Conservation (phyloP, 1,140 invertebrate genomes). For the Rhagoletis zephyria region DNA sequence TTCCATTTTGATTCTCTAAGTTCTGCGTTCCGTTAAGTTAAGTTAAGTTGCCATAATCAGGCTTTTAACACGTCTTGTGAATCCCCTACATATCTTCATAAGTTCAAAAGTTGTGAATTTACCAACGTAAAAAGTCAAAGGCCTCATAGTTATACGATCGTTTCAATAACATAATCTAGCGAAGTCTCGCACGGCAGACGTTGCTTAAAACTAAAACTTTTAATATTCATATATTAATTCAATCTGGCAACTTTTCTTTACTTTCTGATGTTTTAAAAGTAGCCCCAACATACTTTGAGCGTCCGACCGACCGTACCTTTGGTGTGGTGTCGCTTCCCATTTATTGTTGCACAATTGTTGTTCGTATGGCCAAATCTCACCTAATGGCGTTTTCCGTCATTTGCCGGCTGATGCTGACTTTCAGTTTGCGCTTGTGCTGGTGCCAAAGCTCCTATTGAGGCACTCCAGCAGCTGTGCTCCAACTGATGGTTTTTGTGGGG, state of each 20-base stretch:
- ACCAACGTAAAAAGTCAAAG: too few species aligned
- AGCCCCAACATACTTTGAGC: neutral
- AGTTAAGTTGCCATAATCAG: too few species aligned
- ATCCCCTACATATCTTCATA: too few species aligned
- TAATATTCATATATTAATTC: too few species aligned
- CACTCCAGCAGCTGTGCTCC: constrained; percentile 56
- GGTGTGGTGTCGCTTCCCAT: constrained; percentile 29
- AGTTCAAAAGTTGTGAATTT: too few species aligned
- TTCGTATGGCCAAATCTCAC: constrained; percentile 73
- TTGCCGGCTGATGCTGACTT: constrained; percentile 71
- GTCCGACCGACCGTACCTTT: constrained; percentile 11
- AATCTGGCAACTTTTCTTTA: constrained; percentile 30
- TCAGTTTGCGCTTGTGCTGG: constrained; percentile 55
- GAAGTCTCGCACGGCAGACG: too few species aligned
- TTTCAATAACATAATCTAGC: too few species aligned
- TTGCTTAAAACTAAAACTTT: too few species aligned
- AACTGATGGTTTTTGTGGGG: neutral
- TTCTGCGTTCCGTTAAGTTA: too few species aligned
- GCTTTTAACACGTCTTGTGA: too few species aligned
- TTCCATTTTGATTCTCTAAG: too few species aligned
- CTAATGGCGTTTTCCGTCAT: constrained; percentile 74
- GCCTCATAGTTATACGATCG: too few species aligned
- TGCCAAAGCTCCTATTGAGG: constrained; percentile 59
- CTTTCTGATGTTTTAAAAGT: constrained; percentile 13
- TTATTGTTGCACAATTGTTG: constrained; percentile 68